Evolutionary conservation across 2,113 vertebrate genomes (phyloP), one percentile per base, ranked within the genome.

Genomic region (Miniopterus natalensis): DNA sequence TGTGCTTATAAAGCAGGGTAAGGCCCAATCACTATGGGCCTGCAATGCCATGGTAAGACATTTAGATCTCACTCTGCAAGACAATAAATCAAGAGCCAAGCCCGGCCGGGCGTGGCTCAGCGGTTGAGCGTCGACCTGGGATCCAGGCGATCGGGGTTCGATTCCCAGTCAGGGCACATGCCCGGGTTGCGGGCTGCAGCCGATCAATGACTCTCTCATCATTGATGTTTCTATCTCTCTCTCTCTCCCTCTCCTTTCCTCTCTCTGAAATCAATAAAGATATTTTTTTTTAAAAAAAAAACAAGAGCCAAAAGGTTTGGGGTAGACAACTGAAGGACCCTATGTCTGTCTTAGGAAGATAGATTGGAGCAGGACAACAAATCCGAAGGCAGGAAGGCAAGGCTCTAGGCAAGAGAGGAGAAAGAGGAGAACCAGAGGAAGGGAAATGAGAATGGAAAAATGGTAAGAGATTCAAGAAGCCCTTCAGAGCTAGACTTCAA

Each of bases 301-400:
- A 81, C 84, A 94, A 90, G 45, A 73, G 14, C 49, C 65, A 81
- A 88, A 84, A 81, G 55, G 27, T 83, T 89, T 89, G 65, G n/a
- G 90, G 47, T 13, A 84, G 63, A 65, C 31, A 70, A 71, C 8
- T n/a, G 13, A 86, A 85, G 42, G 40, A 61, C 23, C 9, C 3
- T 8, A 18, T 71, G 49, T 80, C 25, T 68, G 29, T 86, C 77
- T 95, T 61, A 47, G 27, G 49, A 91, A 94, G 40, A 77, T 40
- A 21, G 25, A 61, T 1, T 42, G 21, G 65, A 55, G 8, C 31
- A 68, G 45, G 25, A 77, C 31, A 81, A 73, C 6, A 61, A 74
- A 78, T 80, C 51, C 45, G 66, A 59, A 65, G 47, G 45, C 27
- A 57, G 27, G 36, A 89, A 85, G 14, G 66, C 11, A 45, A 71